Evolutionary conservation across 2,113 vertebrate genomes (phyloP).

Genomic region (Willisornis vidua): DNA sequence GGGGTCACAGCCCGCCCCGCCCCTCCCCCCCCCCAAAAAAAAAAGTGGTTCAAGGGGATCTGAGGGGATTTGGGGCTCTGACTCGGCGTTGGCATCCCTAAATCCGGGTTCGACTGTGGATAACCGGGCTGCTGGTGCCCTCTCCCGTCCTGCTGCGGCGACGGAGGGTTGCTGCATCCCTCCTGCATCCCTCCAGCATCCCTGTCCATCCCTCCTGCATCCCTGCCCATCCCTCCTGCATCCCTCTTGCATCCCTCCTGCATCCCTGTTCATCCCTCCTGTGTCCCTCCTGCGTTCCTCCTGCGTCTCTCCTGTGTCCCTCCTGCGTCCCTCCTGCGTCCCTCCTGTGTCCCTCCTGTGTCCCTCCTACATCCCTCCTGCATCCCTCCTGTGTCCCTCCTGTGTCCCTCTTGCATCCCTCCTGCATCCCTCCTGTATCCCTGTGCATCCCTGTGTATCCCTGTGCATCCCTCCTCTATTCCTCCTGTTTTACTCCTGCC

Average conservation of each 20-base stretch:
- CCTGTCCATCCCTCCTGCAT: neutral
- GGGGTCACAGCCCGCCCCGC: too few relatives aligned
- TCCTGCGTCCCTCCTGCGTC: neutral
- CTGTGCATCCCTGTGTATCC: too few relatives aligned
- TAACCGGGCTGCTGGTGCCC: slow-evolving; percentile 10
- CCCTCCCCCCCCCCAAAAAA: too few relatives aligned
- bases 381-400: neutral
- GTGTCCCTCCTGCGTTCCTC: too few relatives aligned
- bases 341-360: too few relatives aligned
- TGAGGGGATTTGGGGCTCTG: neutral
- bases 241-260: too few relatives aligned
- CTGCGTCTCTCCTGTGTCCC: too few relatives aligned
- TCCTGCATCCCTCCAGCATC: neutral
- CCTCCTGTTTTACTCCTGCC: neutral
- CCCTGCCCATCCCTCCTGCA: too few relatives aligned
- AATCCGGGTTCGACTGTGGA: accelerated
- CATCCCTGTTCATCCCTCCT: neutral
- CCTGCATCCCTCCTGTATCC: too few relatives aligned
- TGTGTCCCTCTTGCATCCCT: too few relatives aligned
- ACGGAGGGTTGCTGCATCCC: neutral
- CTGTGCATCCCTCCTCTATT: too few relatives aligned
- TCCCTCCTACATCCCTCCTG: neutral
- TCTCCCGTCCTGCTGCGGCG: neutral
- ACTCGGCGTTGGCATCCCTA: accelerated
- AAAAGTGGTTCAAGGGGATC: neutral